Base-by-base conservation (phyloP, 2,888 invertebrate species). In the Macaria notata region DNA sequence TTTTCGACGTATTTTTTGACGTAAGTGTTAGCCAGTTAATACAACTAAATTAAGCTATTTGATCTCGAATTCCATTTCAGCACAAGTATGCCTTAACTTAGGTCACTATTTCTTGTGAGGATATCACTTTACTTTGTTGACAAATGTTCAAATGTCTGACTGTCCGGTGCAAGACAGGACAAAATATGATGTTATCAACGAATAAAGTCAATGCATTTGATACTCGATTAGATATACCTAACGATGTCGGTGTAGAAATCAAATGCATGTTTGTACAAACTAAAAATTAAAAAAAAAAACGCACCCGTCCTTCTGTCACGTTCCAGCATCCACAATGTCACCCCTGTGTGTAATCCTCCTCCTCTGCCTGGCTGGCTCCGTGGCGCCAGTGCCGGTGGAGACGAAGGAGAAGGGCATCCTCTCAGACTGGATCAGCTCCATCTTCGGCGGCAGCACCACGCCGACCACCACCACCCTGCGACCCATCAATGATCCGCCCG, bases 351-450 rank as follows among this genome's bases (percentile, higher is more conserved):
- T 84, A n/a, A 46, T 85, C 49, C 56, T 76, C 61, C 59, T 84
- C 41, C 62, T 76, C 43, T 69, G 75, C 9, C 56, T 68, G 9
- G 68, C 62, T 4, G 72, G 68, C 55, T 73, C 81, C 49, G 76
- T 75, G 4, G 66, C 66, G 31, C 68, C 63, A 30, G 65, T 64
- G 3, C 61, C 46, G n/a, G 69, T 41, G 4, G 41, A 41, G n/a
- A 3, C 39, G 6, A 5, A 81, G 50, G 80, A 87, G 30, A 88
- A 87, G 60, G 83, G 86, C 1, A 73, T 89, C 31, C 62, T 90
- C 46, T 4, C 41, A n/a, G 92, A 92, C 0, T 93, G 92, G 93
- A 71, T 93, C 49, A 69, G 62, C 38, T 75, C 76, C 45, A 63
- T 92, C 19, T 50, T 92, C 0, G 82, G 86, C 0, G 67, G 78